Base-by-base conservation (phyloP, 2,797 vertebrate species). In the Falco columbarius region DNA sequence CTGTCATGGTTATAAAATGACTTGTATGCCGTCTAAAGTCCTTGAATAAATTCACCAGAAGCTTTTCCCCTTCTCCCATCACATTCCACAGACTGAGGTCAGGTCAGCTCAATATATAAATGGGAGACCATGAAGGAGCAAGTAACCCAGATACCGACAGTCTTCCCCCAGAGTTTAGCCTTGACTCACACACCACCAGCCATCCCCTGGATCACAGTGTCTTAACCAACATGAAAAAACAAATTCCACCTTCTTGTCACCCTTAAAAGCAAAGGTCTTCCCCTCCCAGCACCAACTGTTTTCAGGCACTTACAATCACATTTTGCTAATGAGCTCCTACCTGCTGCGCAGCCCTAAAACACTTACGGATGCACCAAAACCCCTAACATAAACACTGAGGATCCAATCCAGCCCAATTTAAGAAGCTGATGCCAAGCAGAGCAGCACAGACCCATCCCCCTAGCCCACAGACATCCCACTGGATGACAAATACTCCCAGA, bases 181-280 rank as follows among this genome's bases (percentile, higher is more conserved):
- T 8, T 9, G 46, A 20, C 36, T 0, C 12, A 0, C 15, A 15
- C 32, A 19, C 0, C 58, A 12, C 44, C 52, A 17, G 42, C 59
- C 7, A 0, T 8, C 11, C 1, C 0, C 42, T 27, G 70, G 10
- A 34, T 24, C 59, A 4, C 17, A 0, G 0, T 0, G 8, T 11
- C 44, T 58, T 12, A 27, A 54, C 49, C 63, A 47, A 26, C 30
- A 0, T 0, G 5, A 52, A 34, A 19, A 84, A 11, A 11, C 11
- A 10, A 14, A 12, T 17, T 7, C 23, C 62, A 22, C 42, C 9
- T 26, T 65, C 76, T n/a, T 3, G 0, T 2, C 7, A 7, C 32
- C 67, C n/a, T 47, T 10, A 4, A 47, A 55, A 77, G 8, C 40
- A 32, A 76, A 80, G 54, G 11, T 32, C 32, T 56, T 26, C 3